A percentile compares a stretch with the other conserved stretches of the same genome.
These are phyloP conservation scores for Heliconius eleuchia DNA, from an alignment of 1,140 invertebrate genomes.

Conservation along the genomic window DNA sequence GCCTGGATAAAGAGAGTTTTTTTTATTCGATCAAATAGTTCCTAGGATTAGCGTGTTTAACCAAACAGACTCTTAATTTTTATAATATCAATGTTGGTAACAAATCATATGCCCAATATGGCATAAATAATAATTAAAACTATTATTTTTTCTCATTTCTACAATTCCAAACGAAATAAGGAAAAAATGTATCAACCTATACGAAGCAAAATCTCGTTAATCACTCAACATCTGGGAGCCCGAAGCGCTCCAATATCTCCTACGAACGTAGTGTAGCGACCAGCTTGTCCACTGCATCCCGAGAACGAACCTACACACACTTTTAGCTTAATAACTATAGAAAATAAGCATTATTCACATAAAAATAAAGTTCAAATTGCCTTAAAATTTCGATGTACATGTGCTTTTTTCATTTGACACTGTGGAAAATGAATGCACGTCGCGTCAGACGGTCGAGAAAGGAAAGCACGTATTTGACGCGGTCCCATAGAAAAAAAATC, in stretches of 20 bases:
- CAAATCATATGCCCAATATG: too few species aligned
- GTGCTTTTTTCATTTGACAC: constrained; percentile 28
- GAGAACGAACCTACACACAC: constrained; percentile 51
- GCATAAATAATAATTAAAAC: neutral
- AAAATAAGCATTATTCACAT: constrained; percentile 32
- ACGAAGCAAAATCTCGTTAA: constrained; percentile 64
- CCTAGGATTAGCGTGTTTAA: too few species aligned
- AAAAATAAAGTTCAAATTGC: constrained; percentile 32
- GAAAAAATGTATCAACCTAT: constrained; percentile 43
- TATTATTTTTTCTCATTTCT: neutral
- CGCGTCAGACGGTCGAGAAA: constrained; percentile 62
- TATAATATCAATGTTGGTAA: too few species aligned
- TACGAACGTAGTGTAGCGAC: constrained; percentile 51
- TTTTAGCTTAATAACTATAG: constrained; percentile 32
- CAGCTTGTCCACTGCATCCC: constrained; percentile 53
- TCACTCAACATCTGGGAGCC: constrained; percentile 63
- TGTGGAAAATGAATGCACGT: constrained; percentile 76
- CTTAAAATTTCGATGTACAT: neutral
- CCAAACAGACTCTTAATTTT: too few species aligned
- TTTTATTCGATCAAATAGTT: too few species aligned
- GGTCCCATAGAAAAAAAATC: constrained; percentile 71
- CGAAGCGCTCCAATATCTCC: constrained; percentile 59
- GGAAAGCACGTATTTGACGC: constrained; percentile 80
- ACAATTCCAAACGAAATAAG: neutral
- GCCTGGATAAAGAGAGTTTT: too few species aligned